These are phyloP conservation scores for Chondrilla cf. caribensis DNA, from an alignment of 37 sponge, comb jelly and placozoan genomes.

Conservation along the genomic window DNA sequence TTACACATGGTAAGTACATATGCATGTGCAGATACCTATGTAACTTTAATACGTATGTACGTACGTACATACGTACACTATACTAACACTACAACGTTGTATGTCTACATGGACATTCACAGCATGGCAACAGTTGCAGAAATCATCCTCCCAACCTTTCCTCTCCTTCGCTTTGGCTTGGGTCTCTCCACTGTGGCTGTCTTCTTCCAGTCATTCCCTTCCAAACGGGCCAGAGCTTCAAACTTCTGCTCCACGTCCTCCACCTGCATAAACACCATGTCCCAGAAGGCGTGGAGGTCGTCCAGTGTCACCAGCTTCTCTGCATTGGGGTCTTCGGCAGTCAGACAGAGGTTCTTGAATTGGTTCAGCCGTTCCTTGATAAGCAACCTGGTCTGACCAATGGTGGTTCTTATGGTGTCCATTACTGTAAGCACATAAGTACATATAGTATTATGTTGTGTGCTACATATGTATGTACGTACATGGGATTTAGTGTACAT, in stretches of 20 bases:
- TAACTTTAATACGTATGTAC: neutral
- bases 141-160: too few relatives aligned
- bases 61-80: too few relatives aligned
- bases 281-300: slow-evolving; percentile 84
- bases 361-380: slow-evolving; percentile 73
- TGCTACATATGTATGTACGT: too few relatives aligned
- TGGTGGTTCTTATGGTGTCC: slow-evolving; percentile 56
- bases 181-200: neutral
- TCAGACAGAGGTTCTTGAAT: slow-evolving; percentile 50
- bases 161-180: slow-evolving; percentile 1
- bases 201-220: slow-evolving; percentile 54
- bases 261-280: slow-evolving; percentile 82
- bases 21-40: neutral
- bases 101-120: neutral
- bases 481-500: too few relatives aligned
- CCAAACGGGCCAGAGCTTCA: slow-evolving; percentile 27
- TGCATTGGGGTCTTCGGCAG: slow-evolving; percentile 47
- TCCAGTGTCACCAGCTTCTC: slow-evolving; percentile 35
- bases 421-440: slow-evolving; percentile 37
- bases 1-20: neutral
- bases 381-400: slow-evolving; percentile 72
- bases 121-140: neutral
- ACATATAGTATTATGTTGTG: too few relatives aligned
- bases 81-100: too few relatives aligned
- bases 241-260: slow-evolving; percentile 60